Evolutionary conservation across 2,888 invertebrate species (phyloP), one percentile per base, ranked within the genome.

Genomic region (Hydrotaea diabolus): DNA sequence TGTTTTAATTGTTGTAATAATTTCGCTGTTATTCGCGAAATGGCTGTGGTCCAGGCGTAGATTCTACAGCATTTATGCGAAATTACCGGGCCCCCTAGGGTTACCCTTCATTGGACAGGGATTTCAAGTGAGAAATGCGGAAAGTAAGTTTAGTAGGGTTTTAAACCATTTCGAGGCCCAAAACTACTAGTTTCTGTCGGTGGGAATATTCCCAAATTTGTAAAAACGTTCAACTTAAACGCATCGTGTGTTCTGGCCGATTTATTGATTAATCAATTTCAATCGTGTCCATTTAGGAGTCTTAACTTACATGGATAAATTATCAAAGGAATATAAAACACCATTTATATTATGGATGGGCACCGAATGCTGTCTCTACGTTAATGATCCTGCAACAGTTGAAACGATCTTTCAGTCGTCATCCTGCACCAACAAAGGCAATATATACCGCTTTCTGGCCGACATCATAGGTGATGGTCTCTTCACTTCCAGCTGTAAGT

Each of bases 311-410:
- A 87, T 91, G 87, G 88, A 88, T 0, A 77, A 86, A 21, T 83
- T 86, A 11, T 87, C 90, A 0, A 84, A 87, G 0, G 80, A 86
- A 64, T 90, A 90, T 31, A 87, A 85, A 46, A 86, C 89, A 0
- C 91, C 92, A 2, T 91, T 89, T 23, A 88, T 91, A 62, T 89
- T 90, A 23, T 92, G 91, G 91, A 91, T 91, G 92, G 91, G 92
- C 36, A 89, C 87, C 26, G 89, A 88, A 57, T 91, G 92, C n/a
- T 90, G 91, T 59, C 89, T 91, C 3, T 91, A 91, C 77, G 88
- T 90, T 66, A 90, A 89, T 86, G 91, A 91, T 82, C 92, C 91
- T 64, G 86, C 88, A 73, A 90, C 91, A 39, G 86, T 91, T 74
- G 91, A 91, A 85, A 89, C 89, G 74, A 88, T 91, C 73, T 90